A percentile compares a stretch with the other conserved stretches of the same genome.
Evolutionary conservation across 2,797 vertebrate genomes (phyloP).

Genomic region (Lophotriccus pileatus): DNA sequence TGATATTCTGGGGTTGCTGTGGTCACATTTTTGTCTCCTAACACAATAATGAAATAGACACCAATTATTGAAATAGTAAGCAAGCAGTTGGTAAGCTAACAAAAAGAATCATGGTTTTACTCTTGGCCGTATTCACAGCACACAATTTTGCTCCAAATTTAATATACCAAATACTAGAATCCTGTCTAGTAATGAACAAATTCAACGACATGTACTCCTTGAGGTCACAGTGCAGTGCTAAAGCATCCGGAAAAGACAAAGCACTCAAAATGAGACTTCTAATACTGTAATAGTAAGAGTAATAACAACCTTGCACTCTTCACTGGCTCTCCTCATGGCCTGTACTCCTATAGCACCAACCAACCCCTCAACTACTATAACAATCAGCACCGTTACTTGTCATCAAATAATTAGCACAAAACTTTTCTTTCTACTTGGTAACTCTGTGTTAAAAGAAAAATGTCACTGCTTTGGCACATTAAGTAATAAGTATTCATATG

Average conservation of each 20-base stretch:
- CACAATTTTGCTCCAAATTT: background rate
- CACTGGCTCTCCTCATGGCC: background rate
- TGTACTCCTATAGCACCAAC: background rate
- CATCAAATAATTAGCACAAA: background rate
- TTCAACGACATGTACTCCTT: background rate
- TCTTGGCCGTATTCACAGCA: background rate
- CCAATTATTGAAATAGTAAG: background rate
- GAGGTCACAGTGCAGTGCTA: background rate
- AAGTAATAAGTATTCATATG: background rate
- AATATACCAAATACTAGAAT: background rate
- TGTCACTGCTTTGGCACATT: background rate
- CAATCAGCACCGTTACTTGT: background rate
- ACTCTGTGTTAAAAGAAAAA: background rate
- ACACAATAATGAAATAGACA: background rate
- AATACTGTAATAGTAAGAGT: background rate
- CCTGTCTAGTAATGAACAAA: background rate
- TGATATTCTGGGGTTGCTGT: background rate
- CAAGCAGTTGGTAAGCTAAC: background rate
- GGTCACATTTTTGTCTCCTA: constrained; percentile 4
- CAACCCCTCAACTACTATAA: background rate
- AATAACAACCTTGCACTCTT: background rate
- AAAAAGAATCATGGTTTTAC: background rate
- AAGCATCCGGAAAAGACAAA: constrained; percentile 6
- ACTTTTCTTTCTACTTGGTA: background rate
- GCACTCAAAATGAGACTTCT: background rate